phyloP scores from a whole-genome alignment of 2,797 vertebrate genomes.

The Moxostoma hubbsi region DNA sequence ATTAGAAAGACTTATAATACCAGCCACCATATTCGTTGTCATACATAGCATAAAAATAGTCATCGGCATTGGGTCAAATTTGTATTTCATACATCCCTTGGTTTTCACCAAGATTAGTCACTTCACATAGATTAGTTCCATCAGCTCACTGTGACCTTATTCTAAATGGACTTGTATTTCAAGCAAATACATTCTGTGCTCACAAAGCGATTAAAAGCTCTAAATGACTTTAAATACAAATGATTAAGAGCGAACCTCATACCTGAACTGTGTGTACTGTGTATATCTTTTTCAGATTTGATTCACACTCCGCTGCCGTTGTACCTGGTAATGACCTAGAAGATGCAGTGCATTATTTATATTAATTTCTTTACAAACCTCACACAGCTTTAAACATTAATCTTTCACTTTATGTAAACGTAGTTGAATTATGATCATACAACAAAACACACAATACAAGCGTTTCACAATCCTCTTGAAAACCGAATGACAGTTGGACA shows the following conservation, averaged over 20 bases:
- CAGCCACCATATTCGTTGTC: background rate
- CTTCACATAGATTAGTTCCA: too few relatives aligned
- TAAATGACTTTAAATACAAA: background rate
- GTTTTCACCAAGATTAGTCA: too few relatives aligned
- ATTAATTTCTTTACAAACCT: background rate
- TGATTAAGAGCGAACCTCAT: slow-evolving; percentile 43
- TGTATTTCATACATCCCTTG: background rate
- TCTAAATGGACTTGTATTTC: too few relatives aligned
- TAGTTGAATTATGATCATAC: background rate
- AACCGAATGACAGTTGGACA: background rate
- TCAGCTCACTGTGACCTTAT: too few relatives aligned
- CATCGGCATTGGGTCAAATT: background rate
- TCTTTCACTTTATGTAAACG: too few relatives aligned
- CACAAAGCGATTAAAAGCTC: background rate
- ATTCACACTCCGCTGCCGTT: slow-evolving; percentile 94
- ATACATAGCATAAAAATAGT: background rate
- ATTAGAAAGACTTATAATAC: too few relatives aligned
- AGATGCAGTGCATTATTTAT: background rate
- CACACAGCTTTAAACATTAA: background rate
- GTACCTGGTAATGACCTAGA: slow-evolving; percentile 90
- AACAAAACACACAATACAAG: background rate
- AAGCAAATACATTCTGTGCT: too few relatives aligned
- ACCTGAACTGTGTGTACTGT: slow-evolving; percentile 94
- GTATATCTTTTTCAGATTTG: slow-evolving; percentile 95
- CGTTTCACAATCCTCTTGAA: slow-evolving; percentile 19